phyloP scores from a whole-genome alignment of 2,113 vertebrate genomes.

The Caretta caretta region DNA sequence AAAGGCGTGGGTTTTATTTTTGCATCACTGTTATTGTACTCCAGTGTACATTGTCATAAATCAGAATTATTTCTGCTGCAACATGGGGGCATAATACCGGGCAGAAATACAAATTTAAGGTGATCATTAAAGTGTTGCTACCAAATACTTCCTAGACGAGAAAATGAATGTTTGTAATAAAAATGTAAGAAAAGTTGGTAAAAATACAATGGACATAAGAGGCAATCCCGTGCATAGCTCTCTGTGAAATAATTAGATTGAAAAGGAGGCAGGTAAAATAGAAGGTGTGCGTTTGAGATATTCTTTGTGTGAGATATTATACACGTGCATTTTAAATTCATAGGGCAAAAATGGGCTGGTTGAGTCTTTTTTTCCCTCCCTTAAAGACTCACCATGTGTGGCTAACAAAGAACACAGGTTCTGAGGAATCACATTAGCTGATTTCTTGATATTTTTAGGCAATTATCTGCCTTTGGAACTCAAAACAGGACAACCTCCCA shows the following conservation, averaged over 20 bases:
- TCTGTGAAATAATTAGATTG: conserved; percentile 52
- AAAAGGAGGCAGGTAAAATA: conserved; percentile 61
- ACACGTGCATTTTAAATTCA: conserved; percentile 13
- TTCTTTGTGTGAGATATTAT: conserved; percentile 39
- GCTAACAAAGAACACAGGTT: neutral
- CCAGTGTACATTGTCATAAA: conserved; percentile 71
- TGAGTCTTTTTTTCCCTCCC: neutral
- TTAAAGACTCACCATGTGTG: neutral
- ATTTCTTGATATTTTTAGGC: neutral
- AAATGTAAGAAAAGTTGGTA: conserved; percentile 40
- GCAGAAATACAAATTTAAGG: conserved; percentile 72
- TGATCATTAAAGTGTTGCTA: conserved; percentile 65
- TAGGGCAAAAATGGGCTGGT: neutral
- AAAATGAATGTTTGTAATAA: conserved; percentile 54
- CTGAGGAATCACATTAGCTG: neutral
- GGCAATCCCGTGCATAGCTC: conserved; percentile 49
- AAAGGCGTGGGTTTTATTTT: conserved; percentile 75
- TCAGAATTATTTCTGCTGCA: conserved; percentile 78
- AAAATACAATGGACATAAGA: conserved; percentile 47
- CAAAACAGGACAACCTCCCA: neutral
- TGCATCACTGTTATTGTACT: conserved; percentile 73
- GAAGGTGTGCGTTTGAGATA: conserved; percentile 18
- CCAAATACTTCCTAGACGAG: conserved; percentile 51
- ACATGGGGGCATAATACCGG: conserved; percentile 53
- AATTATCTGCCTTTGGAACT: neutral